Percentiles rank a stretch among this genome's conserved stretches.
These are phyloP conservation scores for Tetraneura akinire DNA, from an alignment of 1,140 invertebrate species.

Conservation along the genomic window DNA sequence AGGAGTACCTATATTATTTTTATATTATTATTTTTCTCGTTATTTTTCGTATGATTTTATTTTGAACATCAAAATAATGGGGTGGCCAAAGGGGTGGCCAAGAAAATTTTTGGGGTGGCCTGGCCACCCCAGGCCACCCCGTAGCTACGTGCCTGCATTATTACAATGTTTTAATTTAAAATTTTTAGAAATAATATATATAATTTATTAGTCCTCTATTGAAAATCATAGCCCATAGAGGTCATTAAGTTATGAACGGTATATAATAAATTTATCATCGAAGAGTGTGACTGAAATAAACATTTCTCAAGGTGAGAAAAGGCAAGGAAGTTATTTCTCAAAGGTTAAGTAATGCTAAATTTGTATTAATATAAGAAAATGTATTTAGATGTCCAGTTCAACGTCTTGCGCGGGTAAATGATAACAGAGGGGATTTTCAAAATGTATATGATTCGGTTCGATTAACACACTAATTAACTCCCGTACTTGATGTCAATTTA, in stretches of 20 bases:
- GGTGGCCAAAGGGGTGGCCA: no score
- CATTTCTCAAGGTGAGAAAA: slow-evolving; percentile 11
- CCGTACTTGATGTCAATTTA: not conserved
- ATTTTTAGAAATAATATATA: not conserved
- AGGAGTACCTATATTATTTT: no score
- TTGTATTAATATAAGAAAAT: no score
- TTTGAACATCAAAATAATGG: no score
- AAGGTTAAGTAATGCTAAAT: no score
- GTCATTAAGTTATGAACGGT: not conserved
- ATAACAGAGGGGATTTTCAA: slow-evolving; percentile 9
- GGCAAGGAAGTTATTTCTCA: not conserved
- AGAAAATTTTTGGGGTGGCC: no score
- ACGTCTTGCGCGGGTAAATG: not conserved
- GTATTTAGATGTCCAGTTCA: not conserved
- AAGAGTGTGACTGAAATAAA: not conserved
- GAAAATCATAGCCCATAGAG: not conserved
- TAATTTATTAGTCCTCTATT: not conserved
- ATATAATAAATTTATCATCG: not conserved
- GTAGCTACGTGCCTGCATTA: no score
- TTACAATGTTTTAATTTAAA: not conserved
- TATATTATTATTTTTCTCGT: no score
- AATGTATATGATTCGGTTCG: slow-evolving; percentile 24
- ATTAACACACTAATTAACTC: not conserved
- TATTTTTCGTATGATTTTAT: no score
- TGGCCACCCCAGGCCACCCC: no score